Base-by-base conservation (phyloP, 2,888 invertebrate species). In the Caenorhabditis wallacei region DNA sequence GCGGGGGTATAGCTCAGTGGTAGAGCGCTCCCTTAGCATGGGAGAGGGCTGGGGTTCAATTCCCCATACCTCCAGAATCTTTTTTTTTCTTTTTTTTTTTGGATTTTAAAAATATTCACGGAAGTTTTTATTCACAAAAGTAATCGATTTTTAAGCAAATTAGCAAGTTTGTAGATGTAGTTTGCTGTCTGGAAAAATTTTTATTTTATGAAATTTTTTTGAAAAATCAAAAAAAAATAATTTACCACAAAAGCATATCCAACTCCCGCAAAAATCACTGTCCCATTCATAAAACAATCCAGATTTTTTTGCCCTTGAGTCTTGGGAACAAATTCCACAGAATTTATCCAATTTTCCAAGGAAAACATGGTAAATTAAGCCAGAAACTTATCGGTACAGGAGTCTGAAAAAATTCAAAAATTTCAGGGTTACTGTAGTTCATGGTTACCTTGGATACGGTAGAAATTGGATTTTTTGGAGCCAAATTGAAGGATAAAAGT, bases 11-110 rank as follows among this genome's bases (percentile, higher is more conserved):
- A 87, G 87, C 85, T 87, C 87, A 87, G 87, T 84, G 87, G 87
- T 87, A 87, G 87, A 87, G 87, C 87, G 87, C 87, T 87, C 87
- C 84, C 87, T 87, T 87, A 87, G 87, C 87, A 87, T 87, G 87
- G 83, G 86, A 87, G 87, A 87, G 82, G 85, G 80, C 87, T 86
- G 86, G 86, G 86, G 84, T 86, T 86, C 86, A 84, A 85, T 85
- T 85, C 85, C 85, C 85, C 80, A 85, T 85, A 85, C 82, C 85
- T 85, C 85, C 85, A 85, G 79, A 74, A 84, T 74, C 13, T 20
- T 48, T 83, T 76, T 76, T n/a, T n/a, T n/a, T n/a, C n/a, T n/a
- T n/a, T n/a, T n/a, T n/a, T n/a, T n/a, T n/a, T 43, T 8, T 10
- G 4, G 30, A 30, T 30, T 3, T 30, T 30, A 5, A 30, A 8